These are phyloP conservation scores for Petromus typicus DNA, from an alignment of 2,113 vertebrate species.

Conservation along the genomic window DNA sequence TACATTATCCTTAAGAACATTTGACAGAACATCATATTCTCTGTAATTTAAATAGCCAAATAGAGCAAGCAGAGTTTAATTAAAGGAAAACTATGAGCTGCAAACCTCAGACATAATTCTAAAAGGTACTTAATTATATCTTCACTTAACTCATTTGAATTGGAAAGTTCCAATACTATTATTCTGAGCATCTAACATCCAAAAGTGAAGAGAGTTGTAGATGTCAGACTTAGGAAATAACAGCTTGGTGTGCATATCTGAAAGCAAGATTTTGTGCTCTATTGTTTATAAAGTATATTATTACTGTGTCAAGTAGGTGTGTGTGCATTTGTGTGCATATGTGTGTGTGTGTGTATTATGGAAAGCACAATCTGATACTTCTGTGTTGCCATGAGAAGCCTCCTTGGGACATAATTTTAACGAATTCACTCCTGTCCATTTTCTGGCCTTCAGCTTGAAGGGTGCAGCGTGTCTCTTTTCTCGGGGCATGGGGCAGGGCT, in stretches of 20 bases:
- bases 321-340: neutral
- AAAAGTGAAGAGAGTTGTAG: conserved; percentile 36
- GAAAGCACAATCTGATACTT: conserved; percentile 10
- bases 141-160: conserved; percentile 59
- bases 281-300: neutral
- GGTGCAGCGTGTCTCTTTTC: neutral
- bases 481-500: neutral
- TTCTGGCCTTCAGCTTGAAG: neutral
- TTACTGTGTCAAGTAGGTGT: neutral
- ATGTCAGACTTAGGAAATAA: neutral
- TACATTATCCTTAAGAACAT: neutral
- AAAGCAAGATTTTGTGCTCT: neutral
- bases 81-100: conserved; percentile 64
- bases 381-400: neutral
- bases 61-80: conserved; percentile 70
- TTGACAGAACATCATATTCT: conserved; percentile 69
- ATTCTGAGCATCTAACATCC: conserved; percentile 37
- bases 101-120: conserved; percentile 28
- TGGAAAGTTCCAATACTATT: conserved; percentile 18
- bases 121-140: conserved; percentile 60
- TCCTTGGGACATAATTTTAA: neutral
- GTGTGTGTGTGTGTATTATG: neutral
- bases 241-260: neutral
- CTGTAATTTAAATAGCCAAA: conserved; percentile 58
- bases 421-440: neutral